Evolutionary conservation across 2,797 vertebrate genomes (phyloP), one percentile per base, ranked within the genome.

Genomic region (Triplophysa bombifrons): DNA sequence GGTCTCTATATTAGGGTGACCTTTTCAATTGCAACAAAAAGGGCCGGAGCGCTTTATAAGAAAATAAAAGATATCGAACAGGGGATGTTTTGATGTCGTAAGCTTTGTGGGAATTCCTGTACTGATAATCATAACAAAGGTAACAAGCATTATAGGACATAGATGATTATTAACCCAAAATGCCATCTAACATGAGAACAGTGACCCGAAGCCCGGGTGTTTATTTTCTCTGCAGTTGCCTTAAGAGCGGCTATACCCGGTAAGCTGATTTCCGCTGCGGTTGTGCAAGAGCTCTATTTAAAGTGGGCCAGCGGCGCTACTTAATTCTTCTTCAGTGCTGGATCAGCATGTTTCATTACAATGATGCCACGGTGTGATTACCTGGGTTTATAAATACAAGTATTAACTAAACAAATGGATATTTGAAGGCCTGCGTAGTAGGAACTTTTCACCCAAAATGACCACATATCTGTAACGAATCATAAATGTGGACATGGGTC

Each of bases 341-440:
- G 84, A 87, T 88, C 85, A 89, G 74, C 14, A 64, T 17, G 68
- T 80, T 77, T 83, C 84, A 82, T 82, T 77, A 81, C 68, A 77
- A 68, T 79, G 80, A 74, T 78, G 66, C 78, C 63, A 69, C 53
- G 71, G 69, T 72, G 56, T 74, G 51, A 77, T 84, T 82, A 82
- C 80, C 75, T 75, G 66, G 76, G 80, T 68, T 81, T 70, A 76
- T 75, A 50, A 30, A 63, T n/a, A 53, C 61, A 27, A 19, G 70
- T 69, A 69, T 70, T 81, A 58, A 80, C 46, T 55, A 71, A 79
- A 81, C 68, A 72, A 79, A 67, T 48, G 51, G 22, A n/a, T 63
- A 44, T 80, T 72, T 73, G 53, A 27, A 30, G 48, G 63, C 6
- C 17, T 30, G 53, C 16, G 48, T 60, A 72, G 64, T 72, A 72